Base-by-base conservation (phyloP, 2,888 invertebrate species). In the Quadroppia sp. region DNA sequence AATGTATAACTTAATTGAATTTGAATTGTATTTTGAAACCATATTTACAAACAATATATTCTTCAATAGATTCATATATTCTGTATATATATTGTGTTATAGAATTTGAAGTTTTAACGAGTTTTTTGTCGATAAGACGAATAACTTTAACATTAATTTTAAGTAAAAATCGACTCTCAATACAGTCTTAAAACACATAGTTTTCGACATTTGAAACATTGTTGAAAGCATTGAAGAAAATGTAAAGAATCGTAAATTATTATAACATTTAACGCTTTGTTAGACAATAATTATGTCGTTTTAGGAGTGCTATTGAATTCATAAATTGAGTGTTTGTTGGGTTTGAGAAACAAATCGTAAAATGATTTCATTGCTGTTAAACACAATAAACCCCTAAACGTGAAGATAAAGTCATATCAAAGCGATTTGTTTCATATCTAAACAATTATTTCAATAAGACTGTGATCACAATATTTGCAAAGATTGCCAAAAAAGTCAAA, bases 381-480 rank as follows among this genome's bases (percentile, higher is more conserved):
- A 36, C 36, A 36, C 36, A 36, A 36, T 36, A 36, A 36, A 36
- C n/a, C n/a, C n/a, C n/a, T n/a, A 48, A n/a, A 48, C 4, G 15
- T 11, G 48, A 53, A 23, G 23, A 25, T 13, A 53, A 53, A 53
- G 3, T 25, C 9, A 53, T 53, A 53, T 53, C 23, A 25, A n/a
- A 23, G 53, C 53, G 53, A 53, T 25, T 36, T 36, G 25, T 53
- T 25, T 53, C 20, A 20, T 23, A 53, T 53, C 30, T 56, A 28
- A 56, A 28, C 56, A 56, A 15, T 56, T 30, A 61, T 36, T 64
- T 36, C 15, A 64, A 28, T 13, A 40, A 20, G 40, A 20, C 30
- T 40, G n/a, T 28, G 25, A 69, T 69, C 69, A 69, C 69, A 69
- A 42, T 69, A 69, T 69, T 69, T 69, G 69, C 69, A 69, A 42